Evolutionary conservation across 53 echinoderm and acorn worm species (phyloP), one percentile per base, ranked within the genome.

Genomic region (Holothuria leucospilota): DNA sequence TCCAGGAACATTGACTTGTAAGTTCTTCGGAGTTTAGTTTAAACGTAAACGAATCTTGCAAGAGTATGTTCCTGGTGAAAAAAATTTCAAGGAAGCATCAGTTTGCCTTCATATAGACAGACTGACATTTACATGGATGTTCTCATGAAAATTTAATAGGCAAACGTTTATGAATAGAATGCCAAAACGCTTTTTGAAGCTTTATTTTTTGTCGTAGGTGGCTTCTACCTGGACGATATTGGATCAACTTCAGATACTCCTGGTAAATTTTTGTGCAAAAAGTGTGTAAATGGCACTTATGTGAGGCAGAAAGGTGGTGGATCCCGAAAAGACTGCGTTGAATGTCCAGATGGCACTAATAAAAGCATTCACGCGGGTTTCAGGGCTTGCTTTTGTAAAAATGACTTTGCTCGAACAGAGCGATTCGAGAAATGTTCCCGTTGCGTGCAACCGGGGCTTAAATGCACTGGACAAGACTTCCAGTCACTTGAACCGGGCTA

Each of bases 321-420:
- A 16, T 27, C 25, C 18, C 18, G 21, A 62, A 68, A 81, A 34
- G 92, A 92, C 29, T 92, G 92, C 71, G 49, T 10, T 39, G 92
- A 89, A 9, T 92, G 92, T 84, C 92, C 89, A 30, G 71, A 86
- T 2, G 89, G 92, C 20, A 92, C 92, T 18, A 60, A 89, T 29
- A 92, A 89, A 39, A 77, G 69, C 23, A 30, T 63, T 15, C 68
- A 86, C n/a, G 92, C 92, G 18, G 92, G 92, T 5, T 92, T 86
- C 62, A 86, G 89, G 5, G 92, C 92, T 11, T 92, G 92, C 65
- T 62, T 59, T 42, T 89, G 92, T 67, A 62, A 82, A 38, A 27
- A 73, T 23, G 81, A 81, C 40, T 86, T 88, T 59, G 69, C 78
- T 25, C 75, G 91, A 14, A 62, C 4, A 16, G 77, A 87, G 29